A percentile compares a stretch with the other conserved stretches of the same genome.
Conservation (phyloP, 2,797 vertebrate genomes). For the Mastacembelus armatus region DNA sequence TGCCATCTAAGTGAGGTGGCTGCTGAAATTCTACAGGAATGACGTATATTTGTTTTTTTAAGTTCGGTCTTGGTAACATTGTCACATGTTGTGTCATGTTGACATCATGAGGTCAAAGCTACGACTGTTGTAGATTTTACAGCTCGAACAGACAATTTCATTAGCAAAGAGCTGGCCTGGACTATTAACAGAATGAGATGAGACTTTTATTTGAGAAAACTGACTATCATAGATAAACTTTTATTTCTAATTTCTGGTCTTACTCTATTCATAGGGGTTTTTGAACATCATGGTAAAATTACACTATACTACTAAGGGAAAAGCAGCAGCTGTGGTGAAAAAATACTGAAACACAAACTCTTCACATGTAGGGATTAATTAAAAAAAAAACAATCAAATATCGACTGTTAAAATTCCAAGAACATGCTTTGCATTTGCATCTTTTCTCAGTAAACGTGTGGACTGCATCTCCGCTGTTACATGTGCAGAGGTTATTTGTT, state of each 20-base stretch:
- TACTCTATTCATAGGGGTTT: not conserved
- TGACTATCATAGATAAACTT: not conserved
- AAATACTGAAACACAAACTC: too few species aligned
- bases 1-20: slow-evolving; percentile 52
- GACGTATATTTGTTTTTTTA: slow-evolving; percentile 26
- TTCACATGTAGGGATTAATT: too few species aligned
- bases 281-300: too few species aligned
- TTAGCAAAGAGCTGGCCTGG: not conserved
- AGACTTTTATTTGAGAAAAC: not conserved
- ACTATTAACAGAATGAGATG: not conserved
- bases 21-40: slow-evolving; percentile 42
- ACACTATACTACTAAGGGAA: too few species aligned
- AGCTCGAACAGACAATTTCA: not conserved
- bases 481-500: too few species aligned
- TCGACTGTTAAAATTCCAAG: too few species aligned
- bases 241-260: not conserved
- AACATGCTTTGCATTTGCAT: too few species aligned
- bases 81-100: slow-evolving; percentile 6
- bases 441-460: too few species aligned
- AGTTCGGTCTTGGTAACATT: slow-evolving; percentile 9
- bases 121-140: not conserved
- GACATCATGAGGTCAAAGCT: not conserved
- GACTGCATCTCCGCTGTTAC: too few species aligned
- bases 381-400: too few species aligned
- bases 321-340: too few species aligned